Percentiles rank a stretch among this genome's conserved stretches.
phyloP scores from a whole-genome alignment of 2,888 invertebrate species.

The Pterostichus madidus region DNA sequence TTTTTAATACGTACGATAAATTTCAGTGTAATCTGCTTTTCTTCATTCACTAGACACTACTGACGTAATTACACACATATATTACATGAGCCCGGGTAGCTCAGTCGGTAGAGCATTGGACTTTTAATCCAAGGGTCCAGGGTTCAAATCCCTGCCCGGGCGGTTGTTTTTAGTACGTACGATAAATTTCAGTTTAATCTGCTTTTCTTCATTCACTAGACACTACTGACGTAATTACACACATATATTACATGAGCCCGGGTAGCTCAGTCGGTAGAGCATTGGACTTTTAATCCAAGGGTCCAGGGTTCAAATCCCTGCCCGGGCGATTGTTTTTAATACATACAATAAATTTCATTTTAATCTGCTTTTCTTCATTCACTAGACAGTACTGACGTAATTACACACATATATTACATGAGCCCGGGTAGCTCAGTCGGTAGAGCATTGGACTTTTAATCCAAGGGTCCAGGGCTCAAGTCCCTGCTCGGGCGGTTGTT shows the following conservation, averaged over 20 bases:
- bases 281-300: slow-evolving; percentile 89
- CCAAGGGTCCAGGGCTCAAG: slow-evolving; percentile 89
- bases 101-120: slow-evolving; percentile 88
- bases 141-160: slow-evolving; percentile 89
- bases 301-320: slow-evolving; percentile 89
- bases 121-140: slow-evolving; percentile 89
- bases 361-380: too few relatives aligned
- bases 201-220: too few relatives aligned
- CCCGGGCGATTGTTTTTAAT: slow-evolving; percentile 79
- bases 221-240: too few relatives aligned
- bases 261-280: slow-evolving; percentile 88
- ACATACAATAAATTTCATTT: too few relatives aligned
- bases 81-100: slow-evolving; percentile 86
- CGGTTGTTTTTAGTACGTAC: slow-evolving; percentile 75
- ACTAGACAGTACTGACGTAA: too few relatives aligned
- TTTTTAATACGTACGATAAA: too few relatives aligned
- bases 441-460: slow-evolving; percentile 89
- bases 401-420: too few relatives aligned
- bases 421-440: slow-evolving; percentile 87
- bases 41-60: too few relatives aligned
- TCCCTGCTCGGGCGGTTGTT: slow-evolving; percentile 88
- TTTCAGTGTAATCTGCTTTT: too few relatives aligned
- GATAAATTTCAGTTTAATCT: too few relatives aligned
- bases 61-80: too few relatives aligned
- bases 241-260: too few relatives aligned